These are phyloP conservation scores for Cheilosia variabilis DNA, from an alignment of 2,888 invertebrate species.

Conservation along the genomic window DNA sequence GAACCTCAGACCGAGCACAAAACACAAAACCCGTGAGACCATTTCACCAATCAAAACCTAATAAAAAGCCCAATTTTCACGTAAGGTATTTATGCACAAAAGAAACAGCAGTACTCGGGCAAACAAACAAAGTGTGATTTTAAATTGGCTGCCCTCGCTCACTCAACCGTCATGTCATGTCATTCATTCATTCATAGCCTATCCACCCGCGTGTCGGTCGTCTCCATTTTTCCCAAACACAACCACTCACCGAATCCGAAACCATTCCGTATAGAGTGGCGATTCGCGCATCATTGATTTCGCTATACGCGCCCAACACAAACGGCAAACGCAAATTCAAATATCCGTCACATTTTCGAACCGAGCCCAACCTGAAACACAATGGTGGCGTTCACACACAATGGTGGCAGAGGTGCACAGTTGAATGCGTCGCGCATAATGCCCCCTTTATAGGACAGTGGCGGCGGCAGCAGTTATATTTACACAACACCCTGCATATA, in stretches of 20 bases:
- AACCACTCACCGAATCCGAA: constrained; percentile 68
- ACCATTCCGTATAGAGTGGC: constrained; percentile 66
- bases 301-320: constrained; percentile 68
- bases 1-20: constrained; percentile 36
- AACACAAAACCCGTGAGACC: constrained; percentile 20
- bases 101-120: constrained; percentile 19
- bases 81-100: constrained; percentile 12
- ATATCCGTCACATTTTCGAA: constrained; percentile 69
- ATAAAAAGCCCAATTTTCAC: constrained; percentile 69
- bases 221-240: constrained; percentile 61
- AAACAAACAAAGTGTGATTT: constrained; percentile 74
- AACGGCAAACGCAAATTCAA: constrained; percentile 71
- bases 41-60: constrained; percentile 72
- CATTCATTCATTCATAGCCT: constrained; percentile 62
- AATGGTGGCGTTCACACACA: constrained; percentile 74
- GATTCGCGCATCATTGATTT: constrained; percentile 76
- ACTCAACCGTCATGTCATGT: constrained; percentile 74
- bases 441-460: constrained; percentile 37
- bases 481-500: constrained; percentile 68
- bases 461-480: constrained; percentile 50
- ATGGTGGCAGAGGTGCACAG: constrained; percentile 72
- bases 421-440: constrained; percentile 72
- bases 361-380: constrained; percentile 48
- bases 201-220: constrained; percentile 40
- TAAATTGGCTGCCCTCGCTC: constrained; percentile 72